These are phyloP conservation scores for Agriopis marginaria DNA, from an alignment of 2,888 invertebrate species.

Conservation along the genomic window DNA sequence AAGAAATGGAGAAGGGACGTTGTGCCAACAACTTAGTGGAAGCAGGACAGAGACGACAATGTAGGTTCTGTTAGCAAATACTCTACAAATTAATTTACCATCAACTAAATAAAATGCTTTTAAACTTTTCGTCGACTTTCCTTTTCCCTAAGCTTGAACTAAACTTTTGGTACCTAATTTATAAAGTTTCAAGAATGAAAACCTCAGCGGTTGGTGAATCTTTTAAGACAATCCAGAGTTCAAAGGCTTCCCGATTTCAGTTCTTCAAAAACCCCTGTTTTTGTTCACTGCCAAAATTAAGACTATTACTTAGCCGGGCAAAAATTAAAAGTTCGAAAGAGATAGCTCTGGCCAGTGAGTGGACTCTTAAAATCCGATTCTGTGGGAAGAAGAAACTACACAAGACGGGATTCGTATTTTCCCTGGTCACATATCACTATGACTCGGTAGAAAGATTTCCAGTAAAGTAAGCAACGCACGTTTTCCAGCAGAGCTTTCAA, in stretches of 20 bases:
- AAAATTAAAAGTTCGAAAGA: too few species aligned
- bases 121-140: constrained; percentile 25
- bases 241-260: too few species aligned
- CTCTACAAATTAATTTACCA: constrained; percentile 14
- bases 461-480: constrained; percentile 40
- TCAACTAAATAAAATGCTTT: constrained; percentile 10
- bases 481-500: constrained; percentile 41
- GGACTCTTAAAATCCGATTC: background rate
- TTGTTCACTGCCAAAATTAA: constrained; percentile 11
- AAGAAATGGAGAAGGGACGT: too few species aligned
- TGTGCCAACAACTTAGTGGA: too few species aligned
- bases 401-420: constrained; percentile 10
- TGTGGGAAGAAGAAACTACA: constrained; percentile 5
- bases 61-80: background rate
- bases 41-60: background rate
- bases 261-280: background rate
- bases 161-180: constrained; percentile 33
- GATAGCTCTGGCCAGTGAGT: background rate
- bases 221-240: constrained; percentile 23
- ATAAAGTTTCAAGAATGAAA: constrained; percentile 35
- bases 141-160: constrained; percentile 29
- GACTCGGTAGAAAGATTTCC: constrained; percentile 27
- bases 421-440: constrained; percentile 20
- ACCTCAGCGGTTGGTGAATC: constrained; percentile 24
- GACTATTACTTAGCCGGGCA: too few species aligned